phyloP scores from a whole-genome alignment of 2,113 vertebrate species.

The Notiomystis cincta region DNA sequence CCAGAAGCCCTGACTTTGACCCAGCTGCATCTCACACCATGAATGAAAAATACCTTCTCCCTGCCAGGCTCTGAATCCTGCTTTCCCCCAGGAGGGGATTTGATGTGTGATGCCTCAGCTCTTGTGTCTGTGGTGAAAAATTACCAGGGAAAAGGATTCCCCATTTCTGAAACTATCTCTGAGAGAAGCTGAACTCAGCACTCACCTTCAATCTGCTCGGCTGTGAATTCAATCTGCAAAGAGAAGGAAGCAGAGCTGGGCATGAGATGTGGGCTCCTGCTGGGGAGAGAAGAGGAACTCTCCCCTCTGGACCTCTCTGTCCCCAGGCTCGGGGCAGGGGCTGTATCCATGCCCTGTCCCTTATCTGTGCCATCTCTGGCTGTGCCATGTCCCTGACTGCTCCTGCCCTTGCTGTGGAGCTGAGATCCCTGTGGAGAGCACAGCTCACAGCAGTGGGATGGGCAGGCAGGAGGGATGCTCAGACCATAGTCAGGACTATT shows the following conservation, averaged over 20 bases:
- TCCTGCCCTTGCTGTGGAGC: background rate
- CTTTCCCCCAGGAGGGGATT: background rate
- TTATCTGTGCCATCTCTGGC: background rate
- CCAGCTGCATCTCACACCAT: background rate
- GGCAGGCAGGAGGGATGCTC: background rate
- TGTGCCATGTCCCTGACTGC: accelerated
- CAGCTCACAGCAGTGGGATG: background rate
- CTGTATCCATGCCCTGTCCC: accelerated
- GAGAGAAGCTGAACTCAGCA: background rate
- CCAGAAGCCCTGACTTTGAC: background rate
- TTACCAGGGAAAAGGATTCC: background rate
- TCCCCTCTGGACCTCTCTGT: background rate
- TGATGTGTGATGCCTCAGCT: accelerated
- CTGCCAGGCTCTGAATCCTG: background rate
- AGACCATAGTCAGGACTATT: background rate
- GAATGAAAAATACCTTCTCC: background rate
- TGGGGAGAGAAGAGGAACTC: accelerated
- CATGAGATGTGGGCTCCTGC: background rate
- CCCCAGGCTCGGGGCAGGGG: background rate
- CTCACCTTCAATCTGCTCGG: conserved; percentile 86
- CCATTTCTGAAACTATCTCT: background rate
- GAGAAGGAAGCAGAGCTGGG: background rate
- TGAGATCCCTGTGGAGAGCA: accelerated
- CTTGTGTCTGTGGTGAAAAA: background rate
- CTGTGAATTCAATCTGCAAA: conserved; percentile 74